A percentile compares a stretch with the other conserved stretches of the same genome.
Conservation (phyloP, 2,113 vertebrate genomes). For the Monarcha castaneiventris region DNA sequence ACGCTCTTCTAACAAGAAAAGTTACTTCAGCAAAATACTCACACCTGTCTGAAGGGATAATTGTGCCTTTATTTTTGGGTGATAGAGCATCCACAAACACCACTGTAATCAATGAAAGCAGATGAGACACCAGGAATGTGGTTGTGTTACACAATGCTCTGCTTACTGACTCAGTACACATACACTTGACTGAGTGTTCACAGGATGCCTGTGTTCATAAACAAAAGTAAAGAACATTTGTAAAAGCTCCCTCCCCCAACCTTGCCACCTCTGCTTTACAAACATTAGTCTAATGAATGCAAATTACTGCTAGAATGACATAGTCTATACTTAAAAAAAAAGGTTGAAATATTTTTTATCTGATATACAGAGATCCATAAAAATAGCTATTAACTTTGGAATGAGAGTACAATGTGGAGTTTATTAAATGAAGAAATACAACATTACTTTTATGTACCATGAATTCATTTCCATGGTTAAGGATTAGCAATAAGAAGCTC, state of each 20-base stretch:
- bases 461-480: constrained; percentile 65
- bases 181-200: background rate
- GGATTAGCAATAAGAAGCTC: constrained; percentile 73
- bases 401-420: background rate
- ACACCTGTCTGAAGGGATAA: background rate
- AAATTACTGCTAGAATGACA: constrained; percentile 7
- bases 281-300: constrained; percentile 12
- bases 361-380: constrained; percentile 21
- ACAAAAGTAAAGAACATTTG: background rate
- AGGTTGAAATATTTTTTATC: background rate
- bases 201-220: background rate
- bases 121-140: background rate
- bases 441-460: constrained; percentile 50
- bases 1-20: background rate
- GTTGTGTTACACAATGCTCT: background rate
- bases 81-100: background rate
- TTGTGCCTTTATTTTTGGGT: background rate
- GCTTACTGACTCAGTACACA: background rate
- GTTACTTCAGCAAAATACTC: background rate
- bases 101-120: background rate
- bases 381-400: constrained; percentile 4
- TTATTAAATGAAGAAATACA: constrained; percentile 67
- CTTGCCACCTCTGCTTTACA: background rate
- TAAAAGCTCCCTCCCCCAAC: background rate
- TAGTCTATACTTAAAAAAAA: background rate